A percentile compares a stretch with the other conserved stretches of the same genome.
Conservation (phyloP, 2,888 invertebrate species). For the Diogma glabrata region DNA sequence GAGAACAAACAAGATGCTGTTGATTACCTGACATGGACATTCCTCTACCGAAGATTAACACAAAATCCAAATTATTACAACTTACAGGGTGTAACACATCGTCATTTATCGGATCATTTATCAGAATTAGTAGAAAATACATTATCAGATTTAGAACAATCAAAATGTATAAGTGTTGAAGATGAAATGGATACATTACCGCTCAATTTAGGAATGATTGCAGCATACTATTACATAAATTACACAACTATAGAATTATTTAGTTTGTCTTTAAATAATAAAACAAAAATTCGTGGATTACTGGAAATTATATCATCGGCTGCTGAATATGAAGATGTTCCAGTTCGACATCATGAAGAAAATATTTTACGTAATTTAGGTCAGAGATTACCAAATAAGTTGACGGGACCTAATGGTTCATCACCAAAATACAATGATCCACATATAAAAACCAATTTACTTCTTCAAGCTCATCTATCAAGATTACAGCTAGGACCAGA, state of each 20-base stretch:
- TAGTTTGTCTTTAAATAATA: slow-evolving; percentile 89
- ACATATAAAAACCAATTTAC: slow-evolving; percentile 89
- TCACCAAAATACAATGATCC: slow-evolving; percentile 86
- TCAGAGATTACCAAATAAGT: slow-evolving; percentile 47
- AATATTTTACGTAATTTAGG: slow-evolving; percentile 54
- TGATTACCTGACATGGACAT: slow-evolving; percentile 99
- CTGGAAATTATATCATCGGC: slow-evolving; percentile 97
- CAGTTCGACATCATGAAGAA: slow-evolving; percentile 92
- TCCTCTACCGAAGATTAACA: slow-evolving; percentile 89
- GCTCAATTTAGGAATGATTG: slow-evolving; percentile 98
- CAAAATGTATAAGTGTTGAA: slow-evolving; percentile 94
- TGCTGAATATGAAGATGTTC: slow-evolving; percentile 89
- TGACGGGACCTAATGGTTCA: slow-evolving; percentile 45
- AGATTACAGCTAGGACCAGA: slow-evolving; percentile 92
- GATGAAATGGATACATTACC: slow-evolving; percentile 97
- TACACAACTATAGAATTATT: slow-evolving; percentile 99
- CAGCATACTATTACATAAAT: slow-evolving; percentile 99
- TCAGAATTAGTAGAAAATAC: slow-evolving; percentile 97
- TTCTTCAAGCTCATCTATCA: slow-evolving; percentile 92
- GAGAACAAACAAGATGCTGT: slow-evolving; percentile 99
- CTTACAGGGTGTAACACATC: slow-evolving; percentile 90
- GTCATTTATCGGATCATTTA: slow-evolving; percentile 95
- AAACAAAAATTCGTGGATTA: slow-evolving; percentile 94
- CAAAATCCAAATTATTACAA: slow-evolving; percentile 99
- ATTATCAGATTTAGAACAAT: slow-evolving; percentile 84